Evolutionary conservation across 2,888 invertebrate species (phyloP), one percentile per base, ranked within the genome.

Genomic region (Phaedon cochleariae): DNA sequence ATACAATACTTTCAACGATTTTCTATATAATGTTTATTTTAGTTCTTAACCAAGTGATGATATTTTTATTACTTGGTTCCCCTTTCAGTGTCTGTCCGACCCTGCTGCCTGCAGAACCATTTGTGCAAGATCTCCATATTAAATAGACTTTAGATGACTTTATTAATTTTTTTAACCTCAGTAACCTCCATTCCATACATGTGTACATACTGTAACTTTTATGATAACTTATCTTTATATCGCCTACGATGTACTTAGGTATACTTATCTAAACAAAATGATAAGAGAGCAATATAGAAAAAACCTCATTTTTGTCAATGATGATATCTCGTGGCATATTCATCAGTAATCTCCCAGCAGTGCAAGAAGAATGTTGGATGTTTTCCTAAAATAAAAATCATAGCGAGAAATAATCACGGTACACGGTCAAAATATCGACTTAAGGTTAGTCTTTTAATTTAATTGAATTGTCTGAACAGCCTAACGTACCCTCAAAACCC

Each of bases 211-310:
- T 49, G 22, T 53, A 59, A 52, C 41, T 61, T 41, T 52, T 58
- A 58, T 15, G 45, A 45, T 45, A 53, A 41, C 22, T n/a, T 41
- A 41, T 41, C 41, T 41, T 15, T 12, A 61, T 65, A 65, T 65
- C 65, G 52, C 58, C 15, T 45, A 26, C 57, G 29, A 46, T 61
- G 58, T 65, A 65, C 58, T 61, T 61, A 65, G 65, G 65, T 61
- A 61, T 65, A n/a, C n/a, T n/a, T n/a, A 61, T 65, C 65, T 65
- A 52, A 65, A 61, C 61, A 65, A n/a, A n/a, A 61, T 46, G 65
- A 65, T 65, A 65, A 65, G 65, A 65, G 57, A 61, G 51, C 18
- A 49, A 20, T 48, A 64, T 54, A 15, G 41, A 51, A 58, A 64
- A 55, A 61, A 52, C 51, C 41, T 31, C 61, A 61, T 48, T 46